A percentile compares a stretch with the other conserved stretches of the same genome.
Evolutionary conservation across 2,888 invertebrate species (phyloP).

Genomic region (Drosophila rubida): DNA sequence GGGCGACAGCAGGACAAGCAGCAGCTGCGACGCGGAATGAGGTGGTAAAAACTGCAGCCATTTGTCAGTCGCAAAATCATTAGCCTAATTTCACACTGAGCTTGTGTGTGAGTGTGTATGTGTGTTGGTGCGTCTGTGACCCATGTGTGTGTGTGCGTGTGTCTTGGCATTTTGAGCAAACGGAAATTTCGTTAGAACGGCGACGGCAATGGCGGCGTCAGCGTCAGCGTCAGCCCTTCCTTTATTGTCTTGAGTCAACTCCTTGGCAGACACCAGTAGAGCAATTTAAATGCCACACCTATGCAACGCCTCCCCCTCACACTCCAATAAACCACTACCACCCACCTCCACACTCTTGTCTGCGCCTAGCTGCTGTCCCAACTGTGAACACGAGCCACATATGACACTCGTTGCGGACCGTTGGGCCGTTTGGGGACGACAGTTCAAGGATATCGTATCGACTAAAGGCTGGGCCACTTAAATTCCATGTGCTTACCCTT

Average conservation of each 20-base stretch:
- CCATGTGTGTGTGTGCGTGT: conserved; percentile 52
- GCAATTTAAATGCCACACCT: conserved; percentile 79
- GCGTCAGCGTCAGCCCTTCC: conserved; percentile 54
- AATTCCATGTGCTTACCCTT: conserved; percentile 35
- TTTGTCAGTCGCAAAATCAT: conserved; percentile 73
- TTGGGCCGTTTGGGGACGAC: conserved; percentile 34
- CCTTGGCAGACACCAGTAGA: conserved; percentile 69
- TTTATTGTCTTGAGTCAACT: conserved; percentile 58
- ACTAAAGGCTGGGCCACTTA: conserved; percentile 68
- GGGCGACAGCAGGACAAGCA: neutral
- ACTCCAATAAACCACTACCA: too few species aligned
- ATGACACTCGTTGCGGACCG: conserved; percentile 53
- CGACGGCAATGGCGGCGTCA: neutral
- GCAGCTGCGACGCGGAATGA: neutral
- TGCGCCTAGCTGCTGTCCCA: neutral
- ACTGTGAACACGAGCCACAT: conserved; percentile 38
- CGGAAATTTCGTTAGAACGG: conserved; percentile 49
- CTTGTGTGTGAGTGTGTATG: conserved; percentile 3
- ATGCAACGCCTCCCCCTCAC: conserved; percentile 7
- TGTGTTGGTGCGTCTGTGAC: conserved; percentile 3
- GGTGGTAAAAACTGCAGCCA: conserved; percentile 64
- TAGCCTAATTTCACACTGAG: conserved; percentile 64
- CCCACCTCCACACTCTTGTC: too few species aligned
- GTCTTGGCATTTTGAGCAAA: conserved; percentile 60
- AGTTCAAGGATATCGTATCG: conserved; percentile 73